These are phyloP conservation scores for Falco punctatus DNA, from an alignment of 2,113 vertebrate genomes.

Conservation along the genomic window DNA sequence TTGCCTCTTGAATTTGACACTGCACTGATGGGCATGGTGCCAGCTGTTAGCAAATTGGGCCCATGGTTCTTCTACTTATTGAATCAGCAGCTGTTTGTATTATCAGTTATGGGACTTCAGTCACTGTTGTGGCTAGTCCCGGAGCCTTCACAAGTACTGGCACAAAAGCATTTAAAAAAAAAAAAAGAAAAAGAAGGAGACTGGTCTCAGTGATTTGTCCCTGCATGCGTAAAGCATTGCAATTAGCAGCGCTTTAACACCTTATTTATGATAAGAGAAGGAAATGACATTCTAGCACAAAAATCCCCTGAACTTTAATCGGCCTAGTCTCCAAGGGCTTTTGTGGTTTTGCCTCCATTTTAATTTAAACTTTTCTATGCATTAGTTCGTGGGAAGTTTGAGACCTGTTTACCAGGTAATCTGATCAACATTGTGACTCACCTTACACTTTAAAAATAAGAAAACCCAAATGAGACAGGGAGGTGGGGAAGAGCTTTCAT, in stretches of 20 bases:
- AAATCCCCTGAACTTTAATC: slow-evolving; percentile 43
- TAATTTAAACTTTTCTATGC: background rate
- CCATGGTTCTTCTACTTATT: background rate
- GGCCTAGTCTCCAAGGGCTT: background rate
- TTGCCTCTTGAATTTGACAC: slow-evolving; percentile 19
- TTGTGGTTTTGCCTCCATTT: background rate
- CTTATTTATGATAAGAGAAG: slow-evolving; percentile 31
- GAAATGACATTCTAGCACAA: slow-evolving; percentile 46
- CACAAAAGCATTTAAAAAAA: background rate
- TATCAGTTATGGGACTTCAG: background rate
- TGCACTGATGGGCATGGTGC: slow-evolving; percentile 38
- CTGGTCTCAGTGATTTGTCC: background rate
- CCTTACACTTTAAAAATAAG: background rate
- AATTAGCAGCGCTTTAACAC: slow-evolving; percentile 1
- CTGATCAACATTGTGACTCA: slow-evolving; percentile 23
- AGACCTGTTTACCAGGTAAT: slow-evolving; percentile 51
- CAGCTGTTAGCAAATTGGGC: slow-evolving; percentile 53
- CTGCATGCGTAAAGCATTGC: background rate
- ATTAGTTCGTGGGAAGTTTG: background rate
- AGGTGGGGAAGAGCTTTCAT: background rate
- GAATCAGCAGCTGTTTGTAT: slow-evolving; percentile 42
- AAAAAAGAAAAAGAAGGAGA: background rate
- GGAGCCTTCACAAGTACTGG: background rate
- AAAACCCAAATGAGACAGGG: background rate
- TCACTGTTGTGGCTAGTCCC: background rate